Conservation (phyloP, 1,140 invertebrate species). For the Bombus balteatus region DNA sequence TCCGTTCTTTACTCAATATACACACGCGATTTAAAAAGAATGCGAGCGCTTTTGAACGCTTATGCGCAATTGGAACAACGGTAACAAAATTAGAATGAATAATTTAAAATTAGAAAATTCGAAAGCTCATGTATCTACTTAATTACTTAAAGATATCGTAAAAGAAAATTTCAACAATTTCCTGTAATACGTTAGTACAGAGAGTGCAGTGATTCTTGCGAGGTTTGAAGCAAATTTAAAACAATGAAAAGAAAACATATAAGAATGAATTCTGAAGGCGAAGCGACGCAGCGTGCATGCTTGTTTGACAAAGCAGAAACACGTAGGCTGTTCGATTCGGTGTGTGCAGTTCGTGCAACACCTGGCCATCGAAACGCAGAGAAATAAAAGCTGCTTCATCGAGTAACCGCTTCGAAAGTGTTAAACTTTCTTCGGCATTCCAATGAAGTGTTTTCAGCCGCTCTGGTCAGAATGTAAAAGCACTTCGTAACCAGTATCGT, state of each 20-base stretch:
- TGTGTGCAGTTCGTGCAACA: neutral
- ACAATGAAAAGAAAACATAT: neutral
- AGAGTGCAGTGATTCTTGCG: neutral
- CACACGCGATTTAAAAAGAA: constrained; percentile 7
- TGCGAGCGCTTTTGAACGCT: neutral
- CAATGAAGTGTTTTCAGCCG: constrained; percentile 20
- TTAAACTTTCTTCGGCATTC: constrained; percentile 52
- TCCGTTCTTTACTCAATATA: neutral
- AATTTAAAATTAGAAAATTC: neutral
- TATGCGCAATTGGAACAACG: no score
- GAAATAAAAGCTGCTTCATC: neutral
- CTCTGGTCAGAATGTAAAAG: constrained; percentile 44
- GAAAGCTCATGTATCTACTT: neutral
- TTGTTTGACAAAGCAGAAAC: constrained; percentile 24
- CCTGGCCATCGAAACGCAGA: neutral
- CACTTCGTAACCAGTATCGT: neutral
- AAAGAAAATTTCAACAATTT: neutral
- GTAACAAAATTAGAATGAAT: neutral
- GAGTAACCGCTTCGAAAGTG: constrained; percentile 19
- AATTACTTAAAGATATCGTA: neutral
- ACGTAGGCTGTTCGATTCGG: neutral
- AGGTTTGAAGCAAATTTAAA: neutral
- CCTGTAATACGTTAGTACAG: no score
- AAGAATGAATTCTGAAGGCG: neutral
- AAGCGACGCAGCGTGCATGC: neutral